Percentiles rank a stretch among this genome's conserved stretches.
Conservation (phyloP, 2,797 vertebrate species). For the Sebastes iracundus region DNA sequence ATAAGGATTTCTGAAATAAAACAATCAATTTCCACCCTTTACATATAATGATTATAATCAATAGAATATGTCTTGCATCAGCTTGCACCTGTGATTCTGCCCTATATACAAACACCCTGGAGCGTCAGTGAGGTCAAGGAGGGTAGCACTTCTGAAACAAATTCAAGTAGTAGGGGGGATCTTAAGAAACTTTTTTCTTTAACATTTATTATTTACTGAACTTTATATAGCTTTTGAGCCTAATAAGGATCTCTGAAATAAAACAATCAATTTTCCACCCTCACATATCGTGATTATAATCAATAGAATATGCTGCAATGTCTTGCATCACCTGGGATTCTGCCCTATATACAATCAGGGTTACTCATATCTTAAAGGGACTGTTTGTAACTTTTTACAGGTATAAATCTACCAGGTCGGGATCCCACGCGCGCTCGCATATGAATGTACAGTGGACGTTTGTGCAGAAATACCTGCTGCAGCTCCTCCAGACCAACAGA, state of each 20-base stretch:
- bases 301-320: too few relatives aligned
- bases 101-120: background rate
- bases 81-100: too few relatives aligned
- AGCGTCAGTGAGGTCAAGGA: background rate
- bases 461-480: too few relatives aligned
- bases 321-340: too few relatives aligned
- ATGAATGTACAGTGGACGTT: too few relatives aligned
- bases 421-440: accelerated
- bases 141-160: background rate
- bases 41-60: background rate
- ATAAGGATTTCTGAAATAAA: too few relatives aligned
- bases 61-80: too few relatives aligned
- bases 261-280: background rate
- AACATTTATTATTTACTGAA: background rate
- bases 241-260: background rate
- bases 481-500: too few relatives aligned
- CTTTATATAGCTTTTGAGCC: background rate
- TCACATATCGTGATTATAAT: background rate
- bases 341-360: too few relatives aligned
- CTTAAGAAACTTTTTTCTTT: background rate
- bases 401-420: too few relatives aligned
- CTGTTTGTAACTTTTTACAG: too few relatives aligned
- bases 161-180: background rate
- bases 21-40: background rate
- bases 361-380: too few relatives aligned